Conservation (phyloP, 2,888 invertebrate genomes). For the Gymnosoma rotundatum region DNA sequence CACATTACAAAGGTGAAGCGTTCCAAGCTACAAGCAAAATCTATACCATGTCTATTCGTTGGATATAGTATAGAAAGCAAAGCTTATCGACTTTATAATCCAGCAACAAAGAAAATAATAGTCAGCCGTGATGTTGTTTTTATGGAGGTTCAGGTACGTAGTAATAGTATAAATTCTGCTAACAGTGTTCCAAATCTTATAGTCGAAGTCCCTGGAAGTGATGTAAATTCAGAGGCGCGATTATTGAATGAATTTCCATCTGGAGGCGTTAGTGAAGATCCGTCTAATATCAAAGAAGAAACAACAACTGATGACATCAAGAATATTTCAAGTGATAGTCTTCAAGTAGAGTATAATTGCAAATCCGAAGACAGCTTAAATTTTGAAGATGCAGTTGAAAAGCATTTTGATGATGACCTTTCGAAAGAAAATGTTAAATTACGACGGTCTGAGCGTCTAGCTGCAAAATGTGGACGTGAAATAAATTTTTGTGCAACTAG, state of each 20-base stretch:
- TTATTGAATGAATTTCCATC: conserved; percentile 29
- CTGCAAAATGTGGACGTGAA: conserved; percentile 16
- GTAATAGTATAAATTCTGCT: not conserved
- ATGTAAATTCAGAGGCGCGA: conserved; percentile 43
- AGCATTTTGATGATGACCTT: not conserved
- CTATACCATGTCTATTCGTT: conserved; percentile 66
- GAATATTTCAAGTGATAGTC: too few relatives aligned
- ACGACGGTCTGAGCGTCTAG: conserved; percentile 34
- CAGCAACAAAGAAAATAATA: conserved; percentile 46
- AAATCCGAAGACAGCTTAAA: conserved; percentile 3
- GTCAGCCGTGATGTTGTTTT: conserved; percentile 65
- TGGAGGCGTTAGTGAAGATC: not conserved
- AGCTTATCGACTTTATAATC: conserved; percentile 58
- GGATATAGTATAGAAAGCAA: conserved; percentile 62
- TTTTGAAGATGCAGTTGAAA: conserved; percentile 19
- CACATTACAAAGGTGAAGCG: too few relatives aligned
- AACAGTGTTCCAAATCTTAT: conserved; percentile 17
- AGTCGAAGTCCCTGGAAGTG: not conserved
- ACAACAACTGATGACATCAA: too few relatives aligned
- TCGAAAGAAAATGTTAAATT: not conserved
- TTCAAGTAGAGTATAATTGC: not conserved
- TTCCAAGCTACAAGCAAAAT: too few relatives aligned
- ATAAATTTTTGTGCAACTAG: conserved; percentile 28
- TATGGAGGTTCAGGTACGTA: conserved; percentile 57
- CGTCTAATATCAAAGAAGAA: not conserved